phyloP scores from a whole-genome alignment of 2,113 vertebrate species.

The Gambusia holbrooki region DNA sequence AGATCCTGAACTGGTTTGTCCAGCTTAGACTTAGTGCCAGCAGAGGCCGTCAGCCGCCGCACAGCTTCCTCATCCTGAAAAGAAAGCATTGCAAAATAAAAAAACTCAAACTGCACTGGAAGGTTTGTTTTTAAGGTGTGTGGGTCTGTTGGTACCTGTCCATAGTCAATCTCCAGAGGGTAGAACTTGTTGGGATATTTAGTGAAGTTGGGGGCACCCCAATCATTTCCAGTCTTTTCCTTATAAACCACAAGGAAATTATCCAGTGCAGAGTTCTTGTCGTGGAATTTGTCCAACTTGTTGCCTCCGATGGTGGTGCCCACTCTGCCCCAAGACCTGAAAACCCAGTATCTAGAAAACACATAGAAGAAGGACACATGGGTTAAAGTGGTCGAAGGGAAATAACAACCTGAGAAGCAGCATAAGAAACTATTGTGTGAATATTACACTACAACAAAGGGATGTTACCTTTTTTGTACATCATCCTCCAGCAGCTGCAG shows the following conservation, averaged over 20 bases:
- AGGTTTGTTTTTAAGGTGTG: background rate
- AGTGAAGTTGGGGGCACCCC: constrained; percentile 91
- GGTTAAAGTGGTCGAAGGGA: background rate
- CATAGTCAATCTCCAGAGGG: constrained; percentile 97
- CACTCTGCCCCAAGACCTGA: constrained; percentile 97
- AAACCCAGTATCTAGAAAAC: constrained; percentile 92
- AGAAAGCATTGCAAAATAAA: background rate
- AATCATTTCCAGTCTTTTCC: constrained; percentile 95
- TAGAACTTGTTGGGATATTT: constrained; percentile 98
- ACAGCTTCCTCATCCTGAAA: constrained; percentile 95
- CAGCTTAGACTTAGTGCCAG: constrained; percentile 91
- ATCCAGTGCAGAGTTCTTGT: constrained; percentile 91
- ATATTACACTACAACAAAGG: background rate
- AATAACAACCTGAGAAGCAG: background rate
- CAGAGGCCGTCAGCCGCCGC: constrained; percentile 87
- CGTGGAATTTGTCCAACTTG: constrained; percentile 93
- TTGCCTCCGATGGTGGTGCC: constrained; percentile 96
- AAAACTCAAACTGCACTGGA: background rate
- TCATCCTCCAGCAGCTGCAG: constrained; percentile 96
- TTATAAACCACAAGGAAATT: constrained; percentile 93
- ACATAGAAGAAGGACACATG: background rate
- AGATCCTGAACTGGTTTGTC: constrained; percentile 91
- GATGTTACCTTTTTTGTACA: constrained; percentile 87
- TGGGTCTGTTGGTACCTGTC: constrained; percentile 84
- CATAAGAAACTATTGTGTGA: background rate